phyloP scores from a whole-genome alignment of 2,797 vertebrate species.

The Pipistrellus kuhlii region DNA sequence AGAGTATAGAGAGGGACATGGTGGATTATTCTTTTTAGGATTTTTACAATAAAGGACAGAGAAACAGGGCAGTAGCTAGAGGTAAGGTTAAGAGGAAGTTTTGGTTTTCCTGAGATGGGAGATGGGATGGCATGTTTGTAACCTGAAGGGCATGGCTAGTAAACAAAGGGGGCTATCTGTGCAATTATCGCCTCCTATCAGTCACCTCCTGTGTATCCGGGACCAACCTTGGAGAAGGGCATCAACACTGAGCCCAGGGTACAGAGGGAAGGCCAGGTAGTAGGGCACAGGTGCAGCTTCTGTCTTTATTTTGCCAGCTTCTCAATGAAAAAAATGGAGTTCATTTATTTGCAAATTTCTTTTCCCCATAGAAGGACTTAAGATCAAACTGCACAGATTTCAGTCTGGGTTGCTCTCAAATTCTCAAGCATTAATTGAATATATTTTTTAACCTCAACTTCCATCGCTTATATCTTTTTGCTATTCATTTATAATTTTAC shows the following conservation, averaged over 20 bases:
- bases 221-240: background rate
- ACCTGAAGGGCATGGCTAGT: background rate
- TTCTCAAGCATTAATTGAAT: background rate
- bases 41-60: background rate
- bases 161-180: background rate
- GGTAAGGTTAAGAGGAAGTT: background rate
- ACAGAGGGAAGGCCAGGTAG: background rate
- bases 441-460: background rate
- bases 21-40: background rate
- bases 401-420: background rate
- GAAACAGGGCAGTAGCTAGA: background rate
- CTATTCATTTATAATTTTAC: background rate
- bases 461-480: background rate
- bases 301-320: background rate
- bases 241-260: rapidly evolving
- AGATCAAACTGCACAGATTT: background rate
- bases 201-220: background rate
- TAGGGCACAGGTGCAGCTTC: background rate
- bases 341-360: background rate
- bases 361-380: background rate
- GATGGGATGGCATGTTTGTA: background rate
- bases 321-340: slow-evolving; percentile 37
- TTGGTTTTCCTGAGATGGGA: background rate
- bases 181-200: too few species aligned
- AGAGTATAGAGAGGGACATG: background rate